Conservation (phyloP, 2,888 invertebrate genomes). For the Ischnura elegans region DNA sequence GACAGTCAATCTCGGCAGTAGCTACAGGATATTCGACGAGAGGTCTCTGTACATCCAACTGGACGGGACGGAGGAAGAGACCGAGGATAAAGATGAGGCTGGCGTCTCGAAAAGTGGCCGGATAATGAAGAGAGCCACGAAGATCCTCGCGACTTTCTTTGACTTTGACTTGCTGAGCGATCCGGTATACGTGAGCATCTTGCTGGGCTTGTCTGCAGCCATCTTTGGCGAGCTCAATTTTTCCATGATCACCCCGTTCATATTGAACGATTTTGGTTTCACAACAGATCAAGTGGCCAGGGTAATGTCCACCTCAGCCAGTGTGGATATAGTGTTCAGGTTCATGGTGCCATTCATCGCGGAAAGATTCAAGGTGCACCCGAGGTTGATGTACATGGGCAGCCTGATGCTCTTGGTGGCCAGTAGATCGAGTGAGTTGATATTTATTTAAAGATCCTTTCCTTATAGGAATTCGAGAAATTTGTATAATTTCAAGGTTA, state of each 20-base stretch:
- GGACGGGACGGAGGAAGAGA: neutral
- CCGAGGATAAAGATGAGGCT: neutral
- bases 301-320: slow-evolving; percentile 83
- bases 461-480: neutral
- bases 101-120: neutral
- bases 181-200: slow-evolving; percentile 84
- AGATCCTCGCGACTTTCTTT: slow-evolving; percentile 82
- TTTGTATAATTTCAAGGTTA: too few species aligned
- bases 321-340: slow-evolving; percentile 83
- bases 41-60: slow-evolving; percentile 67
- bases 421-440: slow-evolving; percentile 82
- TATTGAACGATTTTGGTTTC: slow-evolving; percentile 83
- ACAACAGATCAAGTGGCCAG: slow-evolving; percentile 81
- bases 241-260: slow-evolving; percentile 84
- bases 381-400: slow-evolving; percentile 83
- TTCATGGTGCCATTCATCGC: slow-evolving; percentile 84
- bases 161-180: slow-evolving; percentile 85
- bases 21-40: slow-evolving; percentile 81
- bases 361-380: slow-evolving; percentile 82
- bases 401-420: slow-evolving; percentile 82
- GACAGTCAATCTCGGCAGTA: slow-evolving; percentile 81
- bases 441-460: neutral
- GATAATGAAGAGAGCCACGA: neutral
- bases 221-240: slow-evolving; percentile 86
- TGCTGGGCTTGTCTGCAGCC: slow-evolving; percentile 84